phyloP scores from a whole-genome alignment of 1,140 invertebrate species.

The Zaprionus africanus region DNA sequence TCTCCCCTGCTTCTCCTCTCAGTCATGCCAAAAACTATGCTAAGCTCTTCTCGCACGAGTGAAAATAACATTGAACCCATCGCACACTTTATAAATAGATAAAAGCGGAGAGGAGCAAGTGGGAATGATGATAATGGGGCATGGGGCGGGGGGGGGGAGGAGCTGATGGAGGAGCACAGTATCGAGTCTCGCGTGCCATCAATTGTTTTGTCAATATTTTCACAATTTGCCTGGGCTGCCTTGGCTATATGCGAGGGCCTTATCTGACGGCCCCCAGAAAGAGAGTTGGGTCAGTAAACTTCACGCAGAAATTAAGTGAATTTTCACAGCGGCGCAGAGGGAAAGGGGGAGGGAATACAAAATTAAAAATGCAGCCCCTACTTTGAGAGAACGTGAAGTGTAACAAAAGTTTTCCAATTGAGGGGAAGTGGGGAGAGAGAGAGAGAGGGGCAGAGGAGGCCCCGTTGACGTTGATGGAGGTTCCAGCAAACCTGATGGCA shows the following conservation, averaged over 20 bases:
- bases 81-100: constrained; percentile 45
- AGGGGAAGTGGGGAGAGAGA: constrained; percentile 8
- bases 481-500: constrained; percentile 51
- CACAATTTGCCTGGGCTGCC: constrained; percentile 65
- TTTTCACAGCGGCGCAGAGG: constrained; percentile 13
- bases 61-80: constrained; percentile 11
- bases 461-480: constrained; percentile 74
- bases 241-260: constrained; percentile 45
- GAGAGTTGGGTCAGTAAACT: constrained; percentile 55
- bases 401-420: constrained; percentile 81
- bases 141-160: neutral
- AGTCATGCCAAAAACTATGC: constrained; percentile 42
- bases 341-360: constrained; percentile 13
- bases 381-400: constrained; percentile 47
- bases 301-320: constrained; percentile 44
- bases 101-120: constrained; percentile 16
- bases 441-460: constrained; percentile 14
- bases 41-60: constrained; percentile 37
- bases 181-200: constrained; percentile 61
- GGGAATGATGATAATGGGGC: neutral
- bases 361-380: constrained; percentile 61
- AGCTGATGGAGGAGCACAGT: neutral
- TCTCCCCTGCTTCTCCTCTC: neutral
- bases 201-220: constrained; percentile 83
- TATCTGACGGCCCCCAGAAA: constrained; percentile 35